These are phyloP conservation scores for Xerus rutilus DNA, from an alignment of 2,797 vertebrate genomes.

Conservation along the genomic window DNA sequence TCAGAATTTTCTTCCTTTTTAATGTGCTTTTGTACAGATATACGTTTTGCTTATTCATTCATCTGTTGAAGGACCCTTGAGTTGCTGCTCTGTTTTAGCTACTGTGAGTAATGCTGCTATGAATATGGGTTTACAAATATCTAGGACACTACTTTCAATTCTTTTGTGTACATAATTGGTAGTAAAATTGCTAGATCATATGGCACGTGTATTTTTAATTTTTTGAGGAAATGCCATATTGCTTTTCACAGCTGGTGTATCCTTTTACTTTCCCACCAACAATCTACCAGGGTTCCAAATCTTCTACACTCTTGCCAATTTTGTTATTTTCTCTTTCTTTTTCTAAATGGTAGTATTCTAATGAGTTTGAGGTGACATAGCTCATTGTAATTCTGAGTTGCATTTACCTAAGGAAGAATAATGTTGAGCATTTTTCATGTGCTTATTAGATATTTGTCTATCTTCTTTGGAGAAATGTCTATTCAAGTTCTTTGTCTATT, in stretches of 20 bases:
- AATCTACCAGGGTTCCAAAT: not conserved
- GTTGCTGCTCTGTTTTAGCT: not conserved
- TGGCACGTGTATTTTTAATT: not conserved
- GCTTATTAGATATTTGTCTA: too few relatives aligned
- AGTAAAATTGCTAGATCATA: not conserved
- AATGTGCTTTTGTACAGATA: not conserved
- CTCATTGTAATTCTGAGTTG: too few relatives aligned
- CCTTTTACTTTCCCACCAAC: not conserved
- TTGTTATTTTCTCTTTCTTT: not conserved
- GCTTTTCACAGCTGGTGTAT: not conserved
- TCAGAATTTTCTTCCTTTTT: not conserved
- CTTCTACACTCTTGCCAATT: not conserved
- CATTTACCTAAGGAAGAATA: too few relatives aligned
- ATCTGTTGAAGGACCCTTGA: not conserved
- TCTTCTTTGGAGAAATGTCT: too few relatives aligned
- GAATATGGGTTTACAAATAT: not conserved
- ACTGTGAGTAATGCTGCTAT: not conserved
- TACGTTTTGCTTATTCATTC: not conserved
- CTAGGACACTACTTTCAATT: not conserved
- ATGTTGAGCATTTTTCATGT: too few relatives aligned
- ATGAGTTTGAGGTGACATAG: too few relatives aligned
- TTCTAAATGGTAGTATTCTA: too few relatives aligned
- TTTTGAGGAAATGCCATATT: not conserved
- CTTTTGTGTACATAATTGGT: not conserved
- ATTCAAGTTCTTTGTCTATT: too few relatives aligned